Evolutionary conservation across 1,140 invertebrate genomes (phyloP), one percentile per base, ranked within the genome.

Genomic region (Halictus rubicundus): DNA sequence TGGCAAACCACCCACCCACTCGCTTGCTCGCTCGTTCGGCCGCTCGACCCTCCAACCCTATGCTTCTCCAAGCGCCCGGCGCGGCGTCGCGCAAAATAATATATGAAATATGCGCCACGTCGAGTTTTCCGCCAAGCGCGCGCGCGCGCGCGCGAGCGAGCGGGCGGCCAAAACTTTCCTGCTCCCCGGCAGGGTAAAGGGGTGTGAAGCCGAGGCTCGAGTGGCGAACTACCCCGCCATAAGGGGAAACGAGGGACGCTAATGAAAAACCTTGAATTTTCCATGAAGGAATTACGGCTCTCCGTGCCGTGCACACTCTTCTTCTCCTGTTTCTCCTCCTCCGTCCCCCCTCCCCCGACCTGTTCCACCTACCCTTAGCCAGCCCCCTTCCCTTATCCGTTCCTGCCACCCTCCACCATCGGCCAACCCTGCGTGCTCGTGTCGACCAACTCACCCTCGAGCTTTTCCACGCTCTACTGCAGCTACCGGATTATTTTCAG

Each of bases 251-350:
- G 64, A 85, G 87, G 86, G 72, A 80, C 85, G 91, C 89, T 92
- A 92, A 92, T 92, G 91, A 92, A 93, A 93, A 93, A 92, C 89
- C 91, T 90, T 92, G 91, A 92, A 93, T 93, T 92, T 93, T 92
- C 90, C 89, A 92, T 92, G 90, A 91, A 91, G 89, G 86, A 91
- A 91, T 92, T 92, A 91, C 87, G 79, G 80, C 70, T 66, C 70
- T 66, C 69, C 23, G 68, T 72, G 52, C 69, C 61, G 49, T 64
- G 61, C 63, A 65, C 42, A 63, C 59, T 14, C 39, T 25, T 32
- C 70, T 57, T 23, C n/a, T 37, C 52, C 19, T 10, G 2, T 12
- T 3, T 10, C 6, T n/a, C 21, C 49, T 54, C 49, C 49, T 7
- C 49, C 49, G 0, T 14, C 4, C 6, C 49, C 49, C 16, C 49